Evolutionary conservation across 2,113 vertebrate genomes (phyloP), one percentile per base, ranked within the genome.

Genomic region (Dipodomys spectabilis): DNA sequence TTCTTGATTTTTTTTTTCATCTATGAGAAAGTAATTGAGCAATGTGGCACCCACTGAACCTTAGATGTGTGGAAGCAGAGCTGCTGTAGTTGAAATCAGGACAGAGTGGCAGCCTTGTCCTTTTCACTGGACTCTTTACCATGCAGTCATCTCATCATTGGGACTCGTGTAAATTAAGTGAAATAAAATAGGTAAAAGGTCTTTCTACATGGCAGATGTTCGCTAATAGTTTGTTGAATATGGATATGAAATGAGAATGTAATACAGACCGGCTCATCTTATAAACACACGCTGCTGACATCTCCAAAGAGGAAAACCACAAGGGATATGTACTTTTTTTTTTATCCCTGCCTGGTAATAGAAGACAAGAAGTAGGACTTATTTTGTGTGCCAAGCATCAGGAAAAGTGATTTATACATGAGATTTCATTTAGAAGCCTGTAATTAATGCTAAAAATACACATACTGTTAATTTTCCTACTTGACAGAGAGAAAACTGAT

Each of bases 161-260:
- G 85, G 73, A 77, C 78, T 72, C 16, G 45, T 64, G n/a, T 71
- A 95, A 96, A 96, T 87, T 82, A 90, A 94, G 44, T 81, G 45
- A 94, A 93, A 92, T 90, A 92, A 93, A 93, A 94, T 90, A 93
- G 78, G 67, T 81, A 88, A 93, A 95, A 68, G 12, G 53, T 94
- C 78, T 87, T 94, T 78, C 57, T 94, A 83, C 39, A 64, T 92
- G 39, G 27, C 80, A 95, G 49, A 87, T 96, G 74, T 90, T 88
- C 80, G 79, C 91, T 92, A 79, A 91, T 91, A 90, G 57, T 74
- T 74, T 80, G 18, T 82, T 95, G 88, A 95, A 83, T 93, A 90
- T 93, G 73, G 68, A 94, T 49, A 92, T 83, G 64, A 91, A 88
- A 85, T 85, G 67, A 93, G 57, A 93, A 23, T 53, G 13, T 88